Percentiles rank a stretch among this genome's conserved stretches.
These are phyloP conservation scores for Polypedilum vanderplanki DNA, from an alignment of 1,140 invertebrate species.

Conservation along the genomic window DNA sequence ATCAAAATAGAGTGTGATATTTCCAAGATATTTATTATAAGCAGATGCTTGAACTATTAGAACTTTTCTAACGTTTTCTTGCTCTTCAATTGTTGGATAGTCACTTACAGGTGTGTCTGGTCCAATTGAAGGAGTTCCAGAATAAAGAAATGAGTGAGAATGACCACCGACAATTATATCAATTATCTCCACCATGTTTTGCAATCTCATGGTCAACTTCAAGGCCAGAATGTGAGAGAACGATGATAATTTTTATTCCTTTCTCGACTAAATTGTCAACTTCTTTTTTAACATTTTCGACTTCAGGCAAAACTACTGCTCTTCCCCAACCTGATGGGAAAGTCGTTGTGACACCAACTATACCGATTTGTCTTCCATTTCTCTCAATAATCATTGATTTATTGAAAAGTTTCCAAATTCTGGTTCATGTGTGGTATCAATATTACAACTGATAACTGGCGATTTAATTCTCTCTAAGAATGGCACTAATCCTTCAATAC, in stretches of 20 bases:
- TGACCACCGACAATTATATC: conserved; percentile 77
- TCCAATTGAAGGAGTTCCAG: conserved; percentile 49
- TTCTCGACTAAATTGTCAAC: conserved; percentile 52
- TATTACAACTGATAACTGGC: conserved; percentile 66
- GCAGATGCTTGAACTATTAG: conserved; percentile 55
- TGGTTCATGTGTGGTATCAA: conserved; percentile 64
- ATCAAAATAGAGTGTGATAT: conserved; percentile 59
- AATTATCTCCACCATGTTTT: conserved; percentile 59
- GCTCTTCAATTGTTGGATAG: conserved; percentile 60
- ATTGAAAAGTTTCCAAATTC: conserved; percentile 53
- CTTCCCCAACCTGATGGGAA: conserved; percentile 48
- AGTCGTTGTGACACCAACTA: conserved; percentile 64
- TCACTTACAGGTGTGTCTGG: conserved; percentile 49
- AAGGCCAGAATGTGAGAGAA: conserved; percentile 76
- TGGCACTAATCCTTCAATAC: conserved; percentile 60
- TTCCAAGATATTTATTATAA: conserved; percentile 58
- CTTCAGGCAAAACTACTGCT: conserved; percentile 59
- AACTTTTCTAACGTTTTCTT: conserved; percentile 50
- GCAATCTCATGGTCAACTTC: conserved; percentile 65
- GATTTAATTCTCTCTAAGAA: conserved; percentile 58
- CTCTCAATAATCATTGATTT: conserved; percentile 54
- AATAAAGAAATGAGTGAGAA: conserved; percentile 71
- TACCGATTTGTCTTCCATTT: conserved; percentile 61
- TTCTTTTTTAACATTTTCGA: conserved; percentile 59
- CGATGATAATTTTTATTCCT: conserved; percentile 76